Base-by-base conservation (phyloP, 2,113 vertebrate genomes). In the Corythaixoides concolor region DNA sequence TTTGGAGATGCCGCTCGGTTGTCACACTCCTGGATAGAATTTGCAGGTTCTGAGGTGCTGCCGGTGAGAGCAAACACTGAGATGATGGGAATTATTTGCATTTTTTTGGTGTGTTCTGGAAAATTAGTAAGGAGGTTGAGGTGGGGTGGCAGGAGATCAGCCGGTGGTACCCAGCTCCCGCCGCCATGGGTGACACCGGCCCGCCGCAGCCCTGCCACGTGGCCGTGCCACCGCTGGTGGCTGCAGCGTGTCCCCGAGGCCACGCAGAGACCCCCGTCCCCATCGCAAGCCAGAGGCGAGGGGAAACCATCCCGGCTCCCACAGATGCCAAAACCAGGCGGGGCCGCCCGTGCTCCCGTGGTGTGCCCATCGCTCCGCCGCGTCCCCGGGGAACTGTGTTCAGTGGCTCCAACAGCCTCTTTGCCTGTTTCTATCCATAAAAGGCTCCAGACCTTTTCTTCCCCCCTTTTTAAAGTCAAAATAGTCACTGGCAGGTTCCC, bases 181-280 rank as follows among this genome's bases (percentile, higher is more conserved):
- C 32, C 2, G 12, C 88, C 3, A 4, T 5, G 12, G 15, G 56
- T 0, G 5, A 20, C 5, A 3, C 33, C 1, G 1, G 8, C 22
- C n/a, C 2, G 0, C 9, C 2, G 1, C 81, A 75, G 41, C 55
- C n/a, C 78, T 82, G 45, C 45, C 45, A 5, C 3, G 1, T 58
- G 39, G n/a, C 56, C 1, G 1, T 37, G 35, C 45, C 53, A 15
- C 27, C 5, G 1, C 6, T 0, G 2, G 43, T 11, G 58, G 20
- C 43, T 52, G 43, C 11, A 20, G 27, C 0, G 0, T 82, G 56
- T 68, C 56, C 50, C 35, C 6, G 2, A 19, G 63, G 26, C 70
- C 63, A 17, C 4, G 0, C 28, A 60, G 66, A 37, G 63, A 52
- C 37, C 43, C 37, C 5, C 19, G 8, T 60, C 39, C 39, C 32